Evolutionary conservation across 2,797 vertebrate genomes (phyloP), one percentile per base, ranked within the genome.

Genomic region (Florisuga fusca): DNA sequence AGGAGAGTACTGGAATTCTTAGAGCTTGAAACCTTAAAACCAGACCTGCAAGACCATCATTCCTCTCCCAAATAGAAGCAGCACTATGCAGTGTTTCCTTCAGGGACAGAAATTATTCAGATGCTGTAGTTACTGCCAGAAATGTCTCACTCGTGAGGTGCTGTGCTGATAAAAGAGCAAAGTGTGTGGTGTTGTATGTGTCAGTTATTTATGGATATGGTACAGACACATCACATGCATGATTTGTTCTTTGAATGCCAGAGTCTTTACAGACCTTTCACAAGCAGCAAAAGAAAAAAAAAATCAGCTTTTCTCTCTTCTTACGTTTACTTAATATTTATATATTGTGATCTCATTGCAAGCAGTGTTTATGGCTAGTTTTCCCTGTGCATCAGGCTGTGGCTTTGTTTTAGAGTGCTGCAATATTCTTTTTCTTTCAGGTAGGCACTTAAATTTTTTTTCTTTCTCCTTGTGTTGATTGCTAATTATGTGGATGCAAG

Each of bases 401-500:
- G 82, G 20, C 74, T 91, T 79, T 82, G 84, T 80, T 71, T 38
- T 79, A 31, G 31, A 20, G n/a, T 5, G 1, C 77, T 67, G 80
- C 59, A 27, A 3, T 34, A 3, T 36, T 45, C 12, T 36, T 89
- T 90, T 93, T 10, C 93, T 80, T 75, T 72, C 89, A 96, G 88
- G 83, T 95, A 93, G 73, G 43, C 68, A 46, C 59, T 95, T 71
- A 66, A 55, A 63, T 53, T 66, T 51, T 68, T 46, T 31, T 46
- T 59, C 73, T 41, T 61, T 92, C 87, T 73, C 57, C 75, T 67
- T 45, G 43, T 80, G 77, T 43, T 90, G 93, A 77, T 91, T 95
- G 85, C 69, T 96, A 94, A 95, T 96, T 93, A 68, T 9, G 27
- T 14, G 71, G 53, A 72, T 95, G 93, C 50, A 29, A 96, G 77